Evolutionary conservation across 64 coral and sea anemone genomes (phyloP).

Genomic region (Orbicella faveolata): DNA sequence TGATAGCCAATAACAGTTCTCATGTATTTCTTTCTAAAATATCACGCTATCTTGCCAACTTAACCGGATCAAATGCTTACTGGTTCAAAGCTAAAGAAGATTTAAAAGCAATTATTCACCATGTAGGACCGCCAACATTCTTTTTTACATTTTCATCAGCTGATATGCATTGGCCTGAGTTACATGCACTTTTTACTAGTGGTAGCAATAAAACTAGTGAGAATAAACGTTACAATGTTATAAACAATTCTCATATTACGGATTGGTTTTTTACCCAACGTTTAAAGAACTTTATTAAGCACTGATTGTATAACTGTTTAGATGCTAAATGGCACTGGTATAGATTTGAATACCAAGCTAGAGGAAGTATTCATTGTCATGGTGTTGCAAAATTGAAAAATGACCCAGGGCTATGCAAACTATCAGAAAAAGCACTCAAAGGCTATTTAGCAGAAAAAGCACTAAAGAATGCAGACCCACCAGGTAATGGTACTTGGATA

Average conservation of each 20-base stretch:
- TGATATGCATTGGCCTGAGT: not conserved
- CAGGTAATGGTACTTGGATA: conserved; percentile 18
- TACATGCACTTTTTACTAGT: conserved; percentile 14
- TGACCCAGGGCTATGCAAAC: too few relatives aligned
- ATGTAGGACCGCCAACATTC: conserved; percentile 3
- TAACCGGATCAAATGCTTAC: conserved; percentile 47
- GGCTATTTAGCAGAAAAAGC: too few relatives aligned
- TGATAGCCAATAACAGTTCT: conserved; percentile 5
- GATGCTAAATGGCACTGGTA: not conserved
- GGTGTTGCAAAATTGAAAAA: not conserved
- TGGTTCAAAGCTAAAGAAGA: conserved; percentile 28
- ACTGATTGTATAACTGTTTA: not conserved
- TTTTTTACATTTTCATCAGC: not conserved
- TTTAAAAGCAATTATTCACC: conserved; percentile 30
- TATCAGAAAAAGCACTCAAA: too few relatives aligned
- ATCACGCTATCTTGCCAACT: conserved; percentile 30
- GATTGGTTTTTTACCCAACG: conserved; percentile 12
- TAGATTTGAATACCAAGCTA: not conserved
- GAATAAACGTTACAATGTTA: conserved; percentile 21
- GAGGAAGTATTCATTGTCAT: not conserved
- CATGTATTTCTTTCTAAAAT: not conserved
- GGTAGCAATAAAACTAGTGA: not conserved
- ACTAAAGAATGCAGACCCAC: not conserved
- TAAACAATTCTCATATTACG: conserved; percentile 36
- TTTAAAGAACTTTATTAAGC: not conserved